Base-by-base conservation (phyloP, 2,888 invertebrate genomes). In the Oasisia sp. region DNA sequence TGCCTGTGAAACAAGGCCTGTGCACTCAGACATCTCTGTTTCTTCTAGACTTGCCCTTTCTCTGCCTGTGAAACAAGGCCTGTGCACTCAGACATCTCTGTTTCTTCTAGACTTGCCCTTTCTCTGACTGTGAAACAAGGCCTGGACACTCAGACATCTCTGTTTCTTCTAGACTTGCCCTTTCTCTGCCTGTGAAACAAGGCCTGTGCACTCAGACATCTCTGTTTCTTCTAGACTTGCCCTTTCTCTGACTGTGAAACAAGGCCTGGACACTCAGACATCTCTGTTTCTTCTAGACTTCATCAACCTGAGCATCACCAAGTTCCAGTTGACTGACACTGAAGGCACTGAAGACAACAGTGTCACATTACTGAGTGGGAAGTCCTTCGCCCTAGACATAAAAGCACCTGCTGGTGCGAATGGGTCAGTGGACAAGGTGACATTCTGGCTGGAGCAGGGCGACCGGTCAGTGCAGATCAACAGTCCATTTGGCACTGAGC, bases 371-470 rank as follows among this genome's bases (percentile, higher is more conserved):
- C n/a, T 74, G 5, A 74, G n/a, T 2, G 74, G 74, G 27, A 74
- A 74, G 27, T 27, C 5, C 74, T 74, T 74, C 5, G 27, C 14
- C 74, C 74, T 74, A 1, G 74, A 74, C 5, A n/a, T 74, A 74
- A 74, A 74, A 27, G 74, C 74, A 74, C n/a, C 74, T 74, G 19
- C 74, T 19, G 74, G 74, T 7, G 19, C 5, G n/a, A 74, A 74
- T 74, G 74, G 74, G 7, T 3, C 19, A n/a, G 1, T 74, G 27
- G n/a, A 7, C n/a, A 7, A 27, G 2, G 27, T n/a, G 5, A 27
- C 74, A 74, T 74, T 74, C 74, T 74, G 74, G 74, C n/a, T 74
- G 74, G 74, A 74, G 27, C 74, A 74, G 74, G 74, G 74, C 27
- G 27, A 74, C 4, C 14, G 7, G 7, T 74, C 74, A 0, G 74